These are phyloP conservation scores for Monopis laevigella DNA, from an alignment of 2,888 invertebrate species.

Conservation along the genomic window DNA sequence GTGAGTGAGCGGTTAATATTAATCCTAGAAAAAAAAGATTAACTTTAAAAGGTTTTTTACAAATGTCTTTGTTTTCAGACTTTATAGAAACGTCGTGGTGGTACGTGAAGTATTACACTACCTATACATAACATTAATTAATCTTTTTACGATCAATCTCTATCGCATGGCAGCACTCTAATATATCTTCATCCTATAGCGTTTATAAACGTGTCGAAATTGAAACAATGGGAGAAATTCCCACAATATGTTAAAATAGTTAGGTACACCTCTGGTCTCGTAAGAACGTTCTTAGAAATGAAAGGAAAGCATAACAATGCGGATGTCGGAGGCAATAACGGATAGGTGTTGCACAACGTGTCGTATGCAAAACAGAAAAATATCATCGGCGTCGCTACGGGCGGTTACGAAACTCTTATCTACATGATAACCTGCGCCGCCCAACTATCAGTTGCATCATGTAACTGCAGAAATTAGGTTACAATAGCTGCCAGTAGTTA, in stretches of 20 bases:
- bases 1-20: no score
- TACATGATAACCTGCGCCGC: constrained; percentile 4
- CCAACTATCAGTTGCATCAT: constrained; percentile 15
- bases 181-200: constrained; percentile 5
- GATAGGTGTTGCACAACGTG: constrained; percentile 7
- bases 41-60: no score
- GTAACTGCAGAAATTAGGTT: constrained; percentile 17
- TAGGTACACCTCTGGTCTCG: background rate
- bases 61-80: no score
- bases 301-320: constrained; percentile 12
- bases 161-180: no score
- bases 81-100: no score
- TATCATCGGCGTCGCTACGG: background rate
- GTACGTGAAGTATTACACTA: no score
- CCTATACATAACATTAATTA: no score
- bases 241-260: constrained; percentile 8
- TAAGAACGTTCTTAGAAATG: constrained; percentile 7
- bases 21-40: no score
- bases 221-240: constrained; percentile 11
- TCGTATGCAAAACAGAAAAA: constrained; percentile 9
- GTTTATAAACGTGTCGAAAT: constrained; percentile 7
- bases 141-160: no score
- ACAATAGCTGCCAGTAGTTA: background rate
- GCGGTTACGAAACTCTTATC: constrained; percentile 6
- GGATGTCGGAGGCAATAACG: constrained; percentile 8